phyloP scores from a whole-genome alignment of 1,140 invertebrate species.

The Scaptomyza montana region DNA sequence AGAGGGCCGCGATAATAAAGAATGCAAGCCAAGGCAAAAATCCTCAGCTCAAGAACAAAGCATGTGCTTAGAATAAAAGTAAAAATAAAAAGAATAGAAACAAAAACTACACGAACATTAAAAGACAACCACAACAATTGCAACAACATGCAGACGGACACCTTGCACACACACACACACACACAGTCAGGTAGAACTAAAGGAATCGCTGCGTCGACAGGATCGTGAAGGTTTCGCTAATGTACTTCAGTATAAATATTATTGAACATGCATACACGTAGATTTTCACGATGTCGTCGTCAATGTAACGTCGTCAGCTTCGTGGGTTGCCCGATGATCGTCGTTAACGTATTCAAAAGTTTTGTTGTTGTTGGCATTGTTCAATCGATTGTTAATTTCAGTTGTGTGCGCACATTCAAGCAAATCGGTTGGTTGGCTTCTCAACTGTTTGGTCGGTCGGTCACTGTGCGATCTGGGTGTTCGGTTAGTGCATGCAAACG shows the following conservation, averaged over 20 bases:
- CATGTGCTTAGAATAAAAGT: constrained; percentile 76
- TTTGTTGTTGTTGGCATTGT: constrained; percentile 14
- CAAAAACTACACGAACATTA: constrained; percentile 23
- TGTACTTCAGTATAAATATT: constrained; percentile 44
- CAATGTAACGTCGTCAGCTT: constrained; percentile 13
- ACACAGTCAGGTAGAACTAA: constrained; percentile 37
- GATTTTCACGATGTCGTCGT: constrained; percentile 40
- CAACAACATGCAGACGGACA: constrained; percentile 8
- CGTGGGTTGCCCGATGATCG: constrained; percentile 23
- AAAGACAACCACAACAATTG: constrained; percentile 18
- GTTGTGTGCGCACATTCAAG: constrained; percentile 76
- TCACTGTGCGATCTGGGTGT: constrained; percentile 5
- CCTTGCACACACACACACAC: constrained; percentile 3
- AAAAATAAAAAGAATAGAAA: constrained; percentile 42
- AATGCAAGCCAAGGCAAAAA: constrained; percentile 33
- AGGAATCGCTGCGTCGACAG: constrained; percentile 41
- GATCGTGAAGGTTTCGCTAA: constrained; percentile 40
- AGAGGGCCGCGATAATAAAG: constrained; percentile 46
- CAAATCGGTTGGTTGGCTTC: constrained; percentile 64
- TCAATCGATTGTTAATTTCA: constrained; percentile 74
- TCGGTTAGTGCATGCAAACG: constrained; percentile 60
- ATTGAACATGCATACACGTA: constrained; percentile 22
- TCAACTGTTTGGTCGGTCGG: constrained; percentile 9
- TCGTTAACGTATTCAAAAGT: constrained; percentile 33
- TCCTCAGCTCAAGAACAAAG: constrained; percentile 34